Conservation (phyloP, 2,888 invertebrate genomes). For the Proisotoma minuta region DNA sequence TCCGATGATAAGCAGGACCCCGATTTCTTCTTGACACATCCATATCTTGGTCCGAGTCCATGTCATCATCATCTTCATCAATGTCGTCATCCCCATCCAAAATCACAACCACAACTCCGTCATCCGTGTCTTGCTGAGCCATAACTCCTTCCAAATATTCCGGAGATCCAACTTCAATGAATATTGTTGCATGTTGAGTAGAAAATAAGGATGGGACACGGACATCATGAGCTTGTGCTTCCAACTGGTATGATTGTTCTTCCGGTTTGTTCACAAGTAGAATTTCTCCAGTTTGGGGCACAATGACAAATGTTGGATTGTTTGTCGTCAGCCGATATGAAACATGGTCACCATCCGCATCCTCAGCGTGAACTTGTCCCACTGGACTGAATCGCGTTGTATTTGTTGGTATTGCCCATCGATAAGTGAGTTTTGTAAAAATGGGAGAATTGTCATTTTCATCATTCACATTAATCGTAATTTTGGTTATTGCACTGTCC, state of each 20-base stretch:
- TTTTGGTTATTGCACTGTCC: slow-evolving; percentile 73
- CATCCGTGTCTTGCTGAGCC: slow-evolving; percentile 52
- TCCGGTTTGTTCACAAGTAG: slow-evolving; percentile 74
- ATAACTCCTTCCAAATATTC: slow-evolving; percentile 50
- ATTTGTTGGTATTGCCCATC: slow-evolving; percentile 61
- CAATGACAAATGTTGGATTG: slow-evolving; percentile 77
- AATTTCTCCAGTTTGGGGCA: slow-evolving; percentile 87
- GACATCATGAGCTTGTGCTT: slow-evolving; percentile 77
- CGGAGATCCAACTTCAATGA: slow-evolving; percentile 62
- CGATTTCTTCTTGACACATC: slow-evolving; percentile 10
- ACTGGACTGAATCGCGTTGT: slow-evolving; percentile 72
- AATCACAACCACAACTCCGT: slow-evolving; percentile 42
- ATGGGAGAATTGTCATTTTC: slow-evolving; percentile 89
- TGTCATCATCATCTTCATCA: slow-evolving; percentile 48
- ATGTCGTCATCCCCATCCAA: slow-evolving; percentile 51
- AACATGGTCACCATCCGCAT: slow-evolving; percentile 87
- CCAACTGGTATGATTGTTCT: slow-evolving; percentile 62
- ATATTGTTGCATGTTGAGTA: slow-evolving; percentile 66
- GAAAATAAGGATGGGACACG: slow-evolving; percentile 68
- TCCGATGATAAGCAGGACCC: slow-evolving; percentile 36
- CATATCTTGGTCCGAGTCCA: slow-evolving; percentile 18
- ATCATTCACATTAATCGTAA: slow-evolving; percentile 71
- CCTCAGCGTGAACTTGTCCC: slow-evolving; percentile 78
- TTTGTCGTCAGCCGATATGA: slow-evolving; percentile 77
- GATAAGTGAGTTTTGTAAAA: slow-evolving; percentile 72